Conservation (phyloP, 2,797 vertebrate genomes). For the Ciconia nigra region DNA sequence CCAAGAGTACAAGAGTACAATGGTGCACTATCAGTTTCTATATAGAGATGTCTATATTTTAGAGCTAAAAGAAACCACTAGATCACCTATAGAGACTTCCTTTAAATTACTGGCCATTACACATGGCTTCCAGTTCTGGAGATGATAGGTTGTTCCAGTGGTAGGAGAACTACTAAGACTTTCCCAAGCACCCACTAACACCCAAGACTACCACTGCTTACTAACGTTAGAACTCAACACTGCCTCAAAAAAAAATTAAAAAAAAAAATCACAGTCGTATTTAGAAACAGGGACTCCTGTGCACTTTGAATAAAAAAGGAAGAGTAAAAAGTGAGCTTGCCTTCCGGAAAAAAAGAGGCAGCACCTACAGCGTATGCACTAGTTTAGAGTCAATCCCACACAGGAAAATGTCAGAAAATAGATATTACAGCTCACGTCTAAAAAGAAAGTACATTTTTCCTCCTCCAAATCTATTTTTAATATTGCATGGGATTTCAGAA, state of each 20-base stretch:
- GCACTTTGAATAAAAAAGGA: not conserved
- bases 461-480: constrained; percentile 32
- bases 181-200: not conserved
- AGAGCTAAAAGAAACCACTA: not conserved
- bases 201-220: not conserved
- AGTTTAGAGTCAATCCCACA: not conserved
- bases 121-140: not conserved
- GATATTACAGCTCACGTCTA: not conserved
- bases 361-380: not conserved
- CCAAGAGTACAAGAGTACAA: not conserved
- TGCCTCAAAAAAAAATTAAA: not conserved
- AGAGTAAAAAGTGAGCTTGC: not conserved
- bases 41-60: not conserved
- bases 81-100: not conserved
- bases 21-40: not conserved
- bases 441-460: not conserved
- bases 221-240: not conserved
- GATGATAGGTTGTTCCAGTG: not conserved
- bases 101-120: not conserved
- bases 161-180: not conserved
- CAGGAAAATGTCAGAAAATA: not conserved
- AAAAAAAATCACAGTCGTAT: not conserved
- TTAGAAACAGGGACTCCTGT: not conserved
- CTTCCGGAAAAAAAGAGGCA: not conserved
- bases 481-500: not conserved